Percentiles rank a stretch among this genome's conserved stretches.
phyloP scores from a whole-genome alignment of 2,888 invertebrate species.

The Ochropacha duplaris region DNA sequence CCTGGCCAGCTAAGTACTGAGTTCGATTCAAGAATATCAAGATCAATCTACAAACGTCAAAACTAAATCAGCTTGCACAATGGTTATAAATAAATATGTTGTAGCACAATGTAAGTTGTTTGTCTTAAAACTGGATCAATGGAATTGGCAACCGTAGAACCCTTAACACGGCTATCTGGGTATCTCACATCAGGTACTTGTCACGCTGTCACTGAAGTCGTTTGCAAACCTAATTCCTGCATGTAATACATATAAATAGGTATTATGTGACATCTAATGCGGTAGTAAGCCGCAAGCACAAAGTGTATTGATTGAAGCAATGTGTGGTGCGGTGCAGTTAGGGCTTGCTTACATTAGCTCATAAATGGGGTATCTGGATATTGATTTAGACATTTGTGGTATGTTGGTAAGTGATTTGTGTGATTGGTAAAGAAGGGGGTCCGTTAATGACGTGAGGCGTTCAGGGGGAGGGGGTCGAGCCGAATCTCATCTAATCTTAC shows the following conservation, averaged over 20 bases:
- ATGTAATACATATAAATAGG: slow-evolving; percentile 44
- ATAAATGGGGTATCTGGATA: not conserved
- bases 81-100: not conserved
- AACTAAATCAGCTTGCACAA: not conserved
- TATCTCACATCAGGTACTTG: slow-evolving; percentile 38
- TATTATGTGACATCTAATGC: slow-evolving; percentile 11
- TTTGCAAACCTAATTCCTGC: slow-evolving; percentile 54
- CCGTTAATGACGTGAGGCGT: no score
- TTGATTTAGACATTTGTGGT: not conserved
- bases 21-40: not conserved
- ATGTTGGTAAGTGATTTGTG: not conserved
- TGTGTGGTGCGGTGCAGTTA: not conserved
- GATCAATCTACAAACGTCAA: not conserved
- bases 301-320: not conserved
- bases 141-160: not conserved
- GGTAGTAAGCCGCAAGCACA: not conserved
- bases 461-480: no score
- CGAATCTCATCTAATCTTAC: no score
- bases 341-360: not conserved
- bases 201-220: slow-evolving; percentile 29
- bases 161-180: slow-evolving; percentile 21
- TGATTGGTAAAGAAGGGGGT: no score
- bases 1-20: not conserved
- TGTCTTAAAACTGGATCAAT: slow-evolving; percentile 6
- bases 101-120: not conserved